These are phyloP conservation scores for Trachelus stipa DNA, from an alignment of 2,888 invertebrate species.

Conservation along the genomic window DNA sequence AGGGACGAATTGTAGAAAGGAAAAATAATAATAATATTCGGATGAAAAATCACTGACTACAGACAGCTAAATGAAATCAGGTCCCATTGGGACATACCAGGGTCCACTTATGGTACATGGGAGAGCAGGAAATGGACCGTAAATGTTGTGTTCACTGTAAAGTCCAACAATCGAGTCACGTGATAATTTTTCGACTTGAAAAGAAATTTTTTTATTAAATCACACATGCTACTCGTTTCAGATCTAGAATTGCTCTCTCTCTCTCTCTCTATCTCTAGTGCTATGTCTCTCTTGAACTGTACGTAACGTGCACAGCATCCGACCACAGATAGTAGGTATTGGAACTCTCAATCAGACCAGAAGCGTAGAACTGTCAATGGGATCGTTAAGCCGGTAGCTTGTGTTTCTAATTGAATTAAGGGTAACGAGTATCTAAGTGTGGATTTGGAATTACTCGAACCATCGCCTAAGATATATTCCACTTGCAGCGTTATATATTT, in stretches of 20 bases:
- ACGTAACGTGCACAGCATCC: slow-evolving; percentile 3
- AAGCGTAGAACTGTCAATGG: slow-evolving; percentile 39
- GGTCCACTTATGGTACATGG: not conserved
- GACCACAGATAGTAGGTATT: not conserved
- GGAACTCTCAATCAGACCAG: slow-evolving; percentile 26
- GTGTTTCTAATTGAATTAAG: slow-evolving; percentile 42
- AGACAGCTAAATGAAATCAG: not conserved
- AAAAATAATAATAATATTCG: not conserved
- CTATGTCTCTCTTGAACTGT: not conserved
- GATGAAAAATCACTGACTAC: not conserved
- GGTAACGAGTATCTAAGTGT: slow-evolving; percentile 12
- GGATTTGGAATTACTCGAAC: too few species aligned
- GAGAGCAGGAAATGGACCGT: too few species aligned
- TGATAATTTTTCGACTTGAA: not conserved
- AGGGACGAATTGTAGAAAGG: not conserved
- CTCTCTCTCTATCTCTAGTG: not conserved
- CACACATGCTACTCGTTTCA: not conserved
- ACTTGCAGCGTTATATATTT: too few species aligned
- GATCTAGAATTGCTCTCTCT: slow-evolving; percentile 5
- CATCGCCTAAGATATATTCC: too few species aligned
- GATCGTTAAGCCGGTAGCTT: slow-evolving; percentile 42
- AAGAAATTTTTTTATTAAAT: not conserved
- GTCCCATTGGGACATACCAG: not conserved
- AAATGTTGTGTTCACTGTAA: not conserved
- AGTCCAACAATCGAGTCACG: not conserved